Percentiles rank a stretch among this genome's conserved stretches.
Evolutionary conservation across 2,113 vertebrate species (phyloP).

Genomic region (Neotragus moschatus): DNA sequence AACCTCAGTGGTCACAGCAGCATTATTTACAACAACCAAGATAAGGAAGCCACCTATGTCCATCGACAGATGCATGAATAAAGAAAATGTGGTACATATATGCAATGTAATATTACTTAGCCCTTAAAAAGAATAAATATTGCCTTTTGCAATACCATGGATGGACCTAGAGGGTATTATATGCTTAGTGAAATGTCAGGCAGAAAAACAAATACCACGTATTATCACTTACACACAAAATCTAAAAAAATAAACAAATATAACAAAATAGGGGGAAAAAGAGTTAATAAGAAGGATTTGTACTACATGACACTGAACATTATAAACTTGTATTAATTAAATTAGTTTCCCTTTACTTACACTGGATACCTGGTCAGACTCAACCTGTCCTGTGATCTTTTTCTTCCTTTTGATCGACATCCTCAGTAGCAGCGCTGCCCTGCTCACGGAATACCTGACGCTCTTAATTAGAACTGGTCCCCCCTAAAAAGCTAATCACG

Average conservation of each 20-base stretch:
- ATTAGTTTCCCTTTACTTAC: neutral
- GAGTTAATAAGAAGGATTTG: neutral
- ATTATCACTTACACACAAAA: neutral
- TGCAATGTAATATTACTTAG: neutral
- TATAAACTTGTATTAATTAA: neutral
- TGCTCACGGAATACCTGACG: neutral
- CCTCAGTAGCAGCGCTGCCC: neutral
- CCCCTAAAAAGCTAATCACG: neutral
- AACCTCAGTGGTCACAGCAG: neutral
- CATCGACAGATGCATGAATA: too few species aligned
- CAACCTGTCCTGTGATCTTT: neutral
- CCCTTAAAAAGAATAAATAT: neutral
- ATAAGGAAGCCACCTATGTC: neutral
- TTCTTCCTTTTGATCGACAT: neutral
- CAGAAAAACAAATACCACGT: accelerated
- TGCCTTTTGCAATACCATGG: neutral
- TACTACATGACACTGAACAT: neutral
- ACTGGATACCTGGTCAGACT: neutral
- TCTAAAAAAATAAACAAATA: neutral
- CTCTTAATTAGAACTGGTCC: neutral
- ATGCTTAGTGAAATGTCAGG: neutral
- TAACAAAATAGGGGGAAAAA: neutral
- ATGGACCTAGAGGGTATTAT: neutral
- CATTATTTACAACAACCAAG: neutral
- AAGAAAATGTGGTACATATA: too few species aligned